These are phyloP conservation scores for Tolmerus cingulatus DNA, from an alignment of 2,888 invertebrate genomes.

Conservation along the genomic window DNA sequence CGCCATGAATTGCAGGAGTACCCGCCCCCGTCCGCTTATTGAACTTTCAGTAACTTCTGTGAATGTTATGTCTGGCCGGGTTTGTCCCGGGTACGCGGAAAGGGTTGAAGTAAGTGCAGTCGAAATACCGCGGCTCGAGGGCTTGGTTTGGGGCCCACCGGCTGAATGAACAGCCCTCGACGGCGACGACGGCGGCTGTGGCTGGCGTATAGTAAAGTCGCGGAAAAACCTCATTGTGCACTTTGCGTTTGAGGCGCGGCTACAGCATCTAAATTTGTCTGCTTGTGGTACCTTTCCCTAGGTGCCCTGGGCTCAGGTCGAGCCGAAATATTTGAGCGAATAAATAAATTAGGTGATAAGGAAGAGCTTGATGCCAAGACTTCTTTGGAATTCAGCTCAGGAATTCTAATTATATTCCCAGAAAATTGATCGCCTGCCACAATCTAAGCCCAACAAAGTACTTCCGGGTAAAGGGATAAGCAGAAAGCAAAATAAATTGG, in stretches of 20 bases:
- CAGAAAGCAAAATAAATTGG: not conserved
- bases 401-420: not conserved
- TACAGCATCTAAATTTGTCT: not conserved
- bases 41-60: conserved; percentile 22
- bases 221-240: not conserved
- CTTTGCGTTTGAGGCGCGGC: not conserved
- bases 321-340: not conserved
- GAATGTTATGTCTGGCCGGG: conserved; percentile 16
- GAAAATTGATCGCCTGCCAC: not conserved
- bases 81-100: not conserved
- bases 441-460: not conserved
- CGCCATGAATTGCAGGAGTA: not conserved
- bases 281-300: not conserved
- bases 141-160: not conserved
- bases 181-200: not conserved
- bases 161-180: not conserved
- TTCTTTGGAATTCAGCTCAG: not conserved
- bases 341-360: not conserved
- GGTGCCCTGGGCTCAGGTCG: not conserved
- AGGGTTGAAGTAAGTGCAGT: not conserved
- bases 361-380: not conserved
- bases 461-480: not conserved
- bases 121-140: not conserved
- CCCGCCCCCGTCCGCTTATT: not conserved
- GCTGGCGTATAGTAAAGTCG: not conserved